A percentile compares a stretch with the other conserved stretches of the same genome.
Conservation (phyloP, 2,113 vertebrate species). For the Elanoides forficatus region DNA sequence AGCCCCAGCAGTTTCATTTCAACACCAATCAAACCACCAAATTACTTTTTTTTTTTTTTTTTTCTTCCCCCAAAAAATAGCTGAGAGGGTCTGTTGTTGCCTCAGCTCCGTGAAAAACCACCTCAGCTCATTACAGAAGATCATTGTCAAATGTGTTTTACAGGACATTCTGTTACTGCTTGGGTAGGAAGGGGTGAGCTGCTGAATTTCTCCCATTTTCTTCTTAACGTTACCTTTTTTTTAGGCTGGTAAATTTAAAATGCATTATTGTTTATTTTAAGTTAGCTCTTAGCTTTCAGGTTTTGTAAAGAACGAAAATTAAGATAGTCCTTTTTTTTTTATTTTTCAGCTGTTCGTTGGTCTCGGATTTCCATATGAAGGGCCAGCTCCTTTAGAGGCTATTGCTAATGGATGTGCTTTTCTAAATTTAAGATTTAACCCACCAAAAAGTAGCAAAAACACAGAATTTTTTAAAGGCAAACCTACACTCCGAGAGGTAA, state of each 20-base stretch:
- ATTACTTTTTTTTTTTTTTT: background rate
- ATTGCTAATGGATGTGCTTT: slow-evolving; percentile 97
- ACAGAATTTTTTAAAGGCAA: slow-evolving; percentile 99
- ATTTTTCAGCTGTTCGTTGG: slow-evolving; percentile 91
- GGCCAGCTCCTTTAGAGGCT: slow-evolving; percentile 93
- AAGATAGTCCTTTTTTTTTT: background rate
- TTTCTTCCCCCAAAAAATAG: background rate
- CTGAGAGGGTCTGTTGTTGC: slow-evolving; percentile 63
- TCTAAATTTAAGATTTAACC: slow-evolving; percentile 92
- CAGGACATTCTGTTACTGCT: background rate
- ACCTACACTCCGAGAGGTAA: slow-evolving; percentile 95
- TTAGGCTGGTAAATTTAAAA: background rate
- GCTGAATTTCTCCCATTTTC: background rate
- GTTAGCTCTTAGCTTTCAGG: background rate
- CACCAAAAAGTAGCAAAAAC: slow-evolving; percentile 98
- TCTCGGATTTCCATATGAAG: slow-evolving; percentile 96
- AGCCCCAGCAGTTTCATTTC: slow-evolving; percentile 4
- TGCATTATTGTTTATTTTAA: background rate
- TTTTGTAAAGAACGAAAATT: background rate
- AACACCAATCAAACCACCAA: background rate
- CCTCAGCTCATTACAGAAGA: slow-evolving; percentile 63
- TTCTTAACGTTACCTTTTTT: background rate
- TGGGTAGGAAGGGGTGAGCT: background rate
- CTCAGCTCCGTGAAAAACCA: slow-evolving; percentile 44
- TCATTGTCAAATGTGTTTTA: slow-evolving; percentile 59